phyloP scores from a whole-genome alignment of 2,797 vertebrate species.

The Craterocephalus amniculus region DNA sequence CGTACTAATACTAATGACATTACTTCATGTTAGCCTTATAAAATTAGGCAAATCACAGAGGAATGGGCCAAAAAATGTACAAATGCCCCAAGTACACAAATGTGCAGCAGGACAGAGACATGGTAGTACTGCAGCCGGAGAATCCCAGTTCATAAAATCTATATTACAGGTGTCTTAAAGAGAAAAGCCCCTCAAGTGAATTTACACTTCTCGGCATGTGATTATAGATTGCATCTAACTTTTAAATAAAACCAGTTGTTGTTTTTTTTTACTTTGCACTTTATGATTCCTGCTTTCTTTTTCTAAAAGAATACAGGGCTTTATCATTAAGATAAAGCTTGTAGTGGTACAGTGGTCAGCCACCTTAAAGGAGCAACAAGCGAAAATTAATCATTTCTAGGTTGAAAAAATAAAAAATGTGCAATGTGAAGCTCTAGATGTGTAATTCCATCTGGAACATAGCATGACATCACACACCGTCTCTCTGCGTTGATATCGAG shows the following conservation, averaged over 20 bases:
- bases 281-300: background rate
- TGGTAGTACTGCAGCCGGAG: slow-evolving; percentile 32
- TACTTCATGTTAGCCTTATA: background rate
- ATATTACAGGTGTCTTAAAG: slow-evolving; percentile 25
- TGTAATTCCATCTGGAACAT: too few species aligned
- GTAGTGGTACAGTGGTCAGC: background rate
- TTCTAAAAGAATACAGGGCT: background rate
- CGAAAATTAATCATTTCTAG: too few species aligned
- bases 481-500: too few species aligned
- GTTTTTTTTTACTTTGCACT: background rate
- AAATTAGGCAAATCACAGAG: too few species aligned
- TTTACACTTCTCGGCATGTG: background rate
- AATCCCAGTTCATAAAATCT: slow-evolving; percentile 33
- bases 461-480: too few species aligned
- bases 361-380: background rate
- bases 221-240: background rate
- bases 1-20: background rate
- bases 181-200: slow-evolving; percentile 18
- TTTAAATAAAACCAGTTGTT: background rate
- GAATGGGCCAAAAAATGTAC: background rate
- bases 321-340: background rate
- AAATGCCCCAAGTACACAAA: too few species aligned
- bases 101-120: slow-evolving; percentile 48
- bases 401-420: too few species aligned
- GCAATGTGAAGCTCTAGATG: too few species aligned